Conservation (phyloP, 2,888 invertebrate species). For the Galerucella pusilla region DNA sequence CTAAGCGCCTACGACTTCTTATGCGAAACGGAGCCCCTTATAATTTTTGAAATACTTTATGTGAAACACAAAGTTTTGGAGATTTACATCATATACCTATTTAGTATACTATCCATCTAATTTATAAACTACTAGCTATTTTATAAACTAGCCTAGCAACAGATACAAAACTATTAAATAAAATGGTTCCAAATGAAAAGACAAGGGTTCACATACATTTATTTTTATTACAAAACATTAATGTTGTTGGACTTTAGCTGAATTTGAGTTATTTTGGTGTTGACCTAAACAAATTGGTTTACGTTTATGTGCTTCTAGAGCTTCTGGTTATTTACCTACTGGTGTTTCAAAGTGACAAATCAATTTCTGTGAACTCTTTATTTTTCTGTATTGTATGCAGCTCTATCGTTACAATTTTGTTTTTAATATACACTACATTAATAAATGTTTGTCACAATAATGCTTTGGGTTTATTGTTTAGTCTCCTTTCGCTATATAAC, state of each 20-base stretch:
- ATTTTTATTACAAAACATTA: neutral
- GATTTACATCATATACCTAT: too few species aligned
- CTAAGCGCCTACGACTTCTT: too few species aligned
- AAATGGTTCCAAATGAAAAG: too few species aligned
- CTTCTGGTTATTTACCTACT: conserved; percentile 34
- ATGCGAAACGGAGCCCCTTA: too few species aligned
- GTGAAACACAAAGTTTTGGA: too few species aligned
- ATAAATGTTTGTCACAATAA: conserved; percentile 67
- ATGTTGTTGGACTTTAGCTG: neutral
- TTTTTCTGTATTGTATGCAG: conserved; percentile 58
- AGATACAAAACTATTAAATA: too few species aligned
- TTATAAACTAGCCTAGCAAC: too few species aligned
- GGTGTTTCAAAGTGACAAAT: conserved; percentile 36
- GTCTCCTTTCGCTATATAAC: conserved; percentile 59
- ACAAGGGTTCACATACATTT: neutral
- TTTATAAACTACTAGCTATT: too few species aligned
- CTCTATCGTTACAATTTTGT: conserved; percentile 60
- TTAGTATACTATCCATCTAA: too few species aligned
- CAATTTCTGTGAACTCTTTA: conserved; percentile 54
- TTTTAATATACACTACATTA: conserved; percentile 65
- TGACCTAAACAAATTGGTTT: neutral
- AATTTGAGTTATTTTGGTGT: neutral
- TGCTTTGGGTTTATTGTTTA: conserved; percentile 67
- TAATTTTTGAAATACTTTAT: too few species aligned
- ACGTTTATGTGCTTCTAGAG: conserved; percentile 14